phyloP scores from a whole-genome alignment of 2,797 vertebrate genomes.

The Harpagifer antarcticus region DNA sequence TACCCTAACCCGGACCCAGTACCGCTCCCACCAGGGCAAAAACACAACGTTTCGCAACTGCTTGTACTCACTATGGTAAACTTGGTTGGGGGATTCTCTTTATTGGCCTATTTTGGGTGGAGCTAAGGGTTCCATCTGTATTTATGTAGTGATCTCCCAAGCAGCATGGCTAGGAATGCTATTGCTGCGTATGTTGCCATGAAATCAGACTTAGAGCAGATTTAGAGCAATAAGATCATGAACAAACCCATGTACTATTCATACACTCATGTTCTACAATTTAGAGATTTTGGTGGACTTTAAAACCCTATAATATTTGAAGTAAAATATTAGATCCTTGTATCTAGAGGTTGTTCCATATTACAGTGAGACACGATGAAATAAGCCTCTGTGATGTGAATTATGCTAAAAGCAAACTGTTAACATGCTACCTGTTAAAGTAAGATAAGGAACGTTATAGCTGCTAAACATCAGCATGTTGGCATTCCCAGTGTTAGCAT shows the following conservation, averaged over 20 bases:
- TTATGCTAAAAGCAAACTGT: background rate
- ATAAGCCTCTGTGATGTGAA: background rate
- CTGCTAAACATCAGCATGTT: background rate
- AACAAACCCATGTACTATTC: too few relatives aligned
- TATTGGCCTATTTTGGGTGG: background rate
- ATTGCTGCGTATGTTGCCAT: background rate
- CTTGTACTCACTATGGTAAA: constrained; percentile 2
- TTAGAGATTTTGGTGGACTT: too few relatives aligned
- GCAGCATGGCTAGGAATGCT: background rate
- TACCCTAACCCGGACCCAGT: constrained; percentile 65
- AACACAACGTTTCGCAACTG: constrained; percentile 72
- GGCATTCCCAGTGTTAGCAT: background rate
- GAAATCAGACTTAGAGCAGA: too few relatives aligned
- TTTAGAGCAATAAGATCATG: too few relatives aligned
- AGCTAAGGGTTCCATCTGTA: background rate
- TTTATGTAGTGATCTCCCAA: background rate
- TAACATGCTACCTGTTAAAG: background rate
- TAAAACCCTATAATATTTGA: too few relatives aligned
- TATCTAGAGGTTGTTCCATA: too few relatives aligned
- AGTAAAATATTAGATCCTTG: too few relatives aligned
- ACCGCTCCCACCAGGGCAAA: constrained; percentile 51
- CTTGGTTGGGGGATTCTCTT: constrained; percentile 27
- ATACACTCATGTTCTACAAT: too few relatives aligned
- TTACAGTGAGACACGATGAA: too few relatives aligned
- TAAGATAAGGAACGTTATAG: background rate